These are phyloP conservation scores for Motacilla tschutschensis DNA, from an alignment of 2,113 vertebrate species.

Conservation along the genomic window DNA sequence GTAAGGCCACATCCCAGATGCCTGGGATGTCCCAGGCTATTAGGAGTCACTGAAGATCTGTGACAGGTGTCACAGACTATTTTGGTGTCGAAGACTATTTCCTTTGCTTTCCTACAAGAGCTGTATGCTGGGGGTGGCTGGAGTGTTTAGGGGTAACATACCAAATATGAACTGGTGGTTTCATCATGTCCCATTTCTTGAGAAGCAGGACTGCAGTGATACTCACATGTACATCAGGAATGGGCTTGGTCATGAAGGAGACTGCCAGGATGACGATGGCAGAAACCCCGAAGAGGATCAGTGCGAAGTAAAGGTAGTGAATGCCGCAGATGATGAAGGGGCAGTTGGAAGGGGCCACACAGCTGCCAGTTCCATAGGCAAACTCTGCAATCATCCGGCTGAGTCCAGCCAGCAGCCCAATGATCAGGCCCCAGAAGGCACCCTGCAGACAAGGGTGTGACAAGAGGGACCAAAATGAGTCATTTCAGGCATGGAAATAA, in stretches of 20 bases:
- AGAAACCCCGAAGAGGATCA: constrained; percentile 82
- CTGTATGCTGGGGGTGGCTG: background rate
- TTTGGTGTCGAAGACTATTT: background rate
- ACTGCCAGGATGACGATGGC: constrained; percentile 72
- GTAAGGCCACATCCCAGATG: background rate
- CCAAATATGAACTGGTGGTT: background rate
- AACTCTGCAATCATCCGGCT: constrained; percentile 90
- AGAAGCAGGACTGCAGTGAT: background rate
- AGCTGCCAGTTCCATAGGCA: constrained; percentile 86
- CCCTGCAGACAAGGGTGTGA: constrained; percentile 73
- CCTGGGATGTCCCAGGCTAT: background rate
- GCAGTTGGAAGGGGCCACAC: constrained; percentile 80
- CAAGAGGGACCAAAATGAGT: background rate
- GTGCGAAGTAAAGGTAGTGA: constrained; percentile 94
- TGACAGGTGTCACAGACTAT: background rate
- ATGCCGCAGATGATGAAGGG: constrained; percentile 91
- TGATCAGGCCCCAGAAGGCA: constrained; percentile 86
- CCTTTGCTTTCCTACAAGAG: background rate
- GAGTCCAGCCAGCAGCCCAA: constrained; percentile 83
- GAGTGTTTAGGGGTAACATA: background rate
- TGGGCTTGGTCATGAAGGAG: constrained; percentile 92
- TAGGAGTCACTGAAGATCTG: background rate
- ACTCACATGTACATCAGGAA: constrained; percentile 90
- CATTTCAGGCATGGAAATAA: background rate
- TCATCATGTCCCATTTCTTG: background rate